A percentile compares a stretch with the other conserved stretches of the same genome.
phyloP scores from a whole-genome alignment of 2,113 vertebrate genomes.

The Ceuthmochares aereus region DNA sequence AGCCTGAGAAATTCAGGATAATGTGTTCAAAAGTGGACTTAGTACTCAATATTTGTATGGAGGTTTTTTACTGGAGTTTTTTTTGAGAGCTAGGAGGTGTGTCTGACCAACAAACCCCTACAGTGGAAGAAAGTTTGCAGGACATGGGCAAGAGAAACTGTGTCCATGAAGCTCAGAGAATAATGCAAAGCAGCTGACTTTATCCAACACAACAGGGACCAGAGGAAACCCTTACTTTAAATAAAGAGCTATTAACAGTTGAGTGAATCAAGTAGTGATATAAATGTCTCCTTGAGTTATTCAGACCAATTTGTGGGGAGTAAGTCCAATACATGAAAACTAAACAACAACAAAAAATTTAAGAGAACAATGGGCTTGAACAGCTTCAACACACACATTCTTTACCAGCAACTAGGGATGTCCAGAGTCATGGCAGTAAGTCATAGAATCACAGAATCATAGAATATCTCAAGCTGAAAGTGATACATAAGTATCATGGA shows the following conservation, averaged over 20 bases:
- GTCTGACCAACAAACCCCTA: neutral
- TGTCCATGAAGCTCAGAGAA: neutral
- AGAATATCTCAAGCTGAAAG: neutral
- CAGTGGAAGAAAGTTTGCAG: neutral
- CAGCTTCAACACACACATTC: neutral
- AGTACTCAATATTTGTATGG: neutral
- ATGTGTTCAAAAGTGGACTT: neutral
- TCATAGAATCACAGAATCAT: neutral
- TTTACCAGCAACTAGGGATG: neutral
- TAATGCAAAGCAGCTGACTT: neutral
- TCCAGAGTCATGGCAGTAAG: neutral
- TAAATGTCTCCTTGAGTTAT: neutral
- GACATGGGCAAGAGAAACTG: neutral
- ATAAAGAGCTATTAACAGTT: neutral
- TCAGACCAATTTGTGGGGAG: neutral
- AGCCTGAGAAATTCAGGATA: neutral
- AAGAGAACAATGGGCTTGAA: neutral
- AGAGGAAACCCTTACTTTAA: neutral
- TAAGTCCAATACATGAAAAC: neutral
- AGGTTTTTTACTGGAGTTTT: neutral
- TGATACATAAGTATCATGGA: fast-evolving
- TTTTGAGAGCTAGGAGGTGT: neutral
- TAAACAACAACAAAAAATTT: neutral
- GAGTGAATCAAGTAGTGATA: neutral
- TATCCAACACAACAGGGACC: neutral